Base-by-base conservation (phyloP, 1,140 invertebrate genomes). In the Eufriesea mexicana region DNA sequence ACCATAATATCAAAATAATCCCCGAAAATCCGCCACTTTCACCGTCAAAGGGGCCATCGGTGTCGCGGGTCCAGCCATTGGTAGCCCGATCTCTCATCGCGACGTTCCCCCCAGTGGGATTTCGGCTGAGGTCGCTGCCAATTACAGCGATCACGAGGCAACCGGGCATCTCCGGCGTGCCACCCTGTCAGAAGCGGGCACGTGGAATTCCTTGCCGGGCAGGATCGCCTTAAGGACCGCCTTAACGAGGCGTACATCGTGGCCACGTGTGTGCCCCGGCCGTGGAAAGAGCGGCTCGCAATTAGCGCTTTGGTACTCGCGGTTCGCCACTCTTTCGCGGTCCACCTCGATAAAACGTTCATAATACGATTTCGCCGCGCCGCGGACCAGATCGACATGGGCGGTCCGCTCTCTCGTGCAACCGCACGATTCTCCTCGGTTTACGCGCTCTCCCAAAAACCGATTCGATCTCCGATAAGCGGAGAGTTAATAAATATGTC, bases 231-330 rank as follows among this genome's bases (percentile, higher is more conserved):
- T 71, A 78, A 72, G 87, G 79, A 85, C 83, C 87, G 83, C 84
- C 86, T 88, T 88, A 88, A 88, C 86, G 87, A 86, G 82, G 68
- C 75, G 73, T 83, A 77, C 71, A 85, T 64, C 68, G 74, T 61
- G 49, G 74, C 64, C 71, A 62, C 83, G 68, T 82, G 78, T 82
- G 78, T 66, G 82, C 59, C 71, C 8, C 23, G 68, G 54, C 51
- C 70, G 20, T 87, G 73, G 84, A 78, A 61, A 70, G 61, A 84
- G 78, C 76, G 64, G 72, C 59, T 84, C 75, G 84, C 88, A 91
- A 91, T 91, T 91, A 91, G 88, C 83, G 84, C 68, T 89, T 88
- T 71, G 79, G 79, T 90, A 84, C 89, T 90, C 75, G 85, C 74
- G 81, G 79, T 84, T 90, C 88, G 88, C 75, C 83, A 91, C 86